Conservation (phyloP, 2,797 vertebrate species). For the Borostomias antarcticus region DNA sequence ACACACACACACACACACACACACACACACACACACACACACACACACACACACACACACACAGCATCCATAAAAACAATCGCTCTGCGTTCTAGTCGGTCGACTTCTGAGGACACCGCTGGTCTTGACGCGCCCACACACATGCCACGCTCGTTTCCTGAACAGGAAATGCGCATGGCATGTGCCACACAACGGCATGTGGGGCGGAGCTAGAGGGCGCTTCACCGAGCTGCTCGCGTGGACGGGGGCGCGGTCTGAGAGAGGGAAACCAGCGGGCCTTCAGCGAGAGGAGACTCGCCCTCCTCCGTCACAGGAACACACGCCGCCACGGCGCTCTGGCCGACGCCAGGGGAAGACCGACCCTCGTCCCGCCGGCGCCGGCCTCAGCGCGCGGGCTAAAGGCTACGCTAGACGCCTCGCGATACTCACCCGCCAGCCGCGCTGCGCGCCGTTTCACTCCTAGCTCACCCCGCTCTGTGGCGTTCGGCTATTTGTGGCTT, state of each 20-base stretch:
- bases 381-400: no score
- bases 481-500: background rate
- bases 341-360: no score
- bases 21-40: slow-evolving; percentile 13
- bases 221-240: background rate
- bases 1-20: background rate
- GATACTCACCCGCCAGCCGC: no score
- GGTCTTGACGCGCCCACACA: no score
- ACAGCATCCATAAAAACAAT: background rate
- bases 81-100: no score
- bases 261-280: background rate
- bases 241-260: background rate
- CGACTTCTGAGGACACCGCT: no score
- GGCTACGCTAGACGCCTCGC: no score
- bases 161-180: background rate
- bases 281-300: no score
- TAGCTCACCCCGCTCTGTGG: background rate
- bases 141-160: background rate
- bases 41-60: slow-evolving; percentile 8
- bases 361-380: no score
- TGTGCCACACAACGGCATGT: background rate
- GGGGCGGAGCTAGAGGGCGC: background rate
- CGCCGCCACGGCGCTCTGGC: no score
- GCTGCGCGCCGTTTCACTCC: no score
- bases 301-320: no score